Percentiles rank a stretch among this genome's conserved stretches.
These are phyloP conservation scores for Stenodema calcarata DNA, from an alignment of 2,888 invertebrate species.

Conservation along the genomic window DNA sequence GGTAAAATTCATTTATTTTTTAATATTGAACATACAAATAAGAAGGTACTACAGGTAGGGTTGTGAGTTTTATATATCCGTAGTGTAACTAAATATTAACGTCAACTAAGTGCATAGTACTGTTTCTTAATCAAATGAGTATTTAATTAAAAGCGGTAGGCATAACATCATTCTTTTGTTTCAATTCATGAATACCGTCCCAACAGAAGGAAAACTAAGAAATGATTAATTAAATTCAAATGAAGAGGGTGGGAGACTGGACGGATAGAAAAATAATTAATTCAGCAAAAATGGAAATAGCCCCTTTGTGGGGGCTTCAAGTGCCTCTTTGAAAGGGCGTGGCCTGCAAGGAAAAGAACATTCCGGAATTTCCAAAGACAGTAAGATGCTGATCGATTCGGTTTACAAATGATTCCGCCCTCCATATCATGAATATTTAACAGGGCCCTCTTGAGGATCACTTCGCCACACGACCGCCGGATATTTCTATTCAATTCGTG, in stretches of 20 bases:
- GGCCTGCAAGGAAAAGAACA: neutral
- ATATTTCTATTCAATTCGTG: neutral
- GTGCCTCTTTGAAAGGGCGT: neutral
- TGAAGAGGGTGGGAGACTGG: neutral
- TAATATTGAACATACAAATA: too few relatives aligned
- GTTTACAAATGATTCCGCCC: neutral
- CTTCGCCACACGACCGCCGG: neutral
- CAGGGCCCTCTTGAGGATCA: neutral
- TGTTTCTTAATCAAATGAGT: too few relatives aligned
- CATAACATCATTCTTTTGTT: neutral
- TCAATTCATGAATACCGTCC: neutral
- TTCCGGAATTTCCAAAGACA: neutral
- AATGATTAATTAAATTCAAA: neutral
- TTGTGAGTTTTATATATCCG: too few relatives aligned
- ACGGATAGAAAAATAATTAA: neutral
- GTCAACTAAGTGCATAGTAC: too few relatives aligned
- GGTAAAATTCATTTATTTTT: too few relatives aligned
- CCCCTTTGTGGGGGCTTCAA: neutral
- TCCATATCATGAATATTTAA: slow-evolving; percentile 12
- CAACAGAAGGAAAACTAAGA: neutral
- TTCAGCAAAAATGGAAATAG: neutral
- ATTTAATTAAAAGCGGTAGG: too few relatives aligned
- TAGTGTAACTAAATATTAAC: too few relatives aligned
- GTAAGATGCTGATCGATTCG: neutral
- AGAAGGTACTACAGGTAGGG: too few relatives aligned